These are phyloP conservation scores for Anarhynchus alexandrinus DNA, from an alignment of 2,113 vertebrate genomes.

Conservation along the genomic window DNA sequence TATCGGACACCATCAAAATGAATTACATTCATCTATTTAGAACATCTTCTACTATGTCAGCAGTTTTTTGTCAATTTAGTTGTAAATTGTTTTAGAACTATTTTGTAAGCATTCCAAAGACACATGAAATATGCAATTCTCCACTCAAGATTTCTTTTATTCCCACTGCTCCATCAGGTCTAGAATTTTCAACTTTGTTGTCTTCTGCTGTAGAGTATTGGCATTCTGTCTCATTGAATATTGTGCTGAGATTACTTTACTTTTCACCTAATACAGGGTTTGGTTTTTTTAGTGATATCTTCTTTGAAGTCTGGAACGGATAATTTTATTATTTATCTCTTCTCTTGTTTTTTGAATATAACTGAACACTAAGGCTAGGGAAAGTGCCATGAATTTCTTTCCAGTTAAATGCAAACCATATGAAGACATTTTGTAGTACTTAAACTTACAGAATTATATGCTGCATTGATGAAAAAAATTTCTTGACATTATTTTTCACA, in stretches of 20 bases:
- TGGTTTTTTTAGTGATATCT: not conserved
- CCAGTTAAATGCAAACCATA: not conserved
- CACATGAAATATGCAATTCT: not conserved
- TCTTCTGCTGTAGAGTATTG: not conserved
- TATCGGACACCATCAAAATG: not conserved
- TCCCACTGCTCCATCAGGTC: not conserved
- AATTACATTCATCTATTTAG: not conserved
- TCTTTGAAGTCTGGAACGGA: not conserved
- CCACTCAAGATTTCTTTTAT: not conserved
- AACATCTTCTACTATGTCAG: not conserved
- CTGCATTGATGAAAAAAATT: not conserved
- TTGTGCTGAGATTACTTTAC: not conserved
- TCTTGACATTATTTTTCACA: not conserved
- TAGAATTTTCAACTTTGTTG: not conserved
- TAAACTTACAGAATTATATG: not conserved
- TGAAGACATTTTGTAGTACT: not conserved
- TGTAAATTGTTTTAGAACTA: not conserved
- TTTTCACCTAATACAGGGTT: not conserved
- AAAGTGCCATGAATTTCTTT: not conserved
- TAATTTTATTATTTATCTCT: not conserved
- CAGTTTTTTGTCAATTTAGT: not conserved
- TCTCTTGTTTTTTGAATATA: not conserved
- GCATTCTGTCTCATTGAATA: not conserved
- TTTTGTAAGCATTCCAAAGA: not conserved
- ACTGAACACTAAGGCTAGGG: not conserved